Evolutionary conservation across 1,140 invertebrate species (phyloP).

Genomic region (Telenomus remus): DNA sequence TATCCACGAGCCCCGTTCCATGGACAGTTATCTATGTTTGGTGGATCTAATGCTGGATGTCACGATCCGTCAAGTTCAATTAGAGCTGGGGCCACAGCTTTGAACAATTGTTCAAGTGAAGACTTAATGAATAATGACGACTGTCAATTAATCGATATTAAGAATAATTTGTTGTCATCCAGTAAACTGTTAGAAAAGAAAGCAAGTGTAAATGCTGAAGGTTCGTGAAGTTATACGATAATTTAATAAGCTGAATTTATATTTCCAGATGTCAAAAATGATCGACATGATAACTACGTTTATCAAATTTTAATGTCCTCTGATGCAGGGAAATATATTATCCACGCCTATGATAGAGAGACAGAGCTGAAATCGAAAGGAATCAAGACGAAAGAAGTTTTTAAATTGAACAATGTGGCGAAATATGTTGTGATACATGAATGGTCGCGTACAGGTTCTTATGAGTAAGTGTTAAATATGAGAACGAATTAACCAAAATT

Average conservation of each 20-base stretch:
- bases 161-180: no score
- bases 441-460: neutral
- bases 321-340: neutral
- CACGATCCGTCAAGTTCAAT: no score
- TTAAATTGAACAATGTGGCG: neutral
- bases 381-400: neutral
- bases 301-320: neutral
- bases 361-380: neutral
- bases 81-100: no score
- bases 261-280: neutral
- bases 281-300: neutral
- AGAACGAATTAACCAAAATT: no score
- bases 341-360: neutral
- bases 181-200: no score
- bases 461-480: neutral
- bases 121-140: neutral
- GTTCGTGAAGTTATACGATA: neutral
- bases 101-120: no score
- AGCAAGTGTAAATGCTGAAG: neutral
- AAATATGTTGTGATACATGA: neutral
- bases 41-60: no score
- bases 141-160: no score
- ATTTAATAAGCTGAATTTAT: neutral
- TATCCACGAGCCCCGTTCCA: no score
- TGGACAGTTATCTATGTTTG: no score